Evolutionary conservation across 1,140 invertebrate genomes (phyloP), one percentile per base, ranked within the genome.

Genomic region (Muscidifurax raptorellus): DNA sequence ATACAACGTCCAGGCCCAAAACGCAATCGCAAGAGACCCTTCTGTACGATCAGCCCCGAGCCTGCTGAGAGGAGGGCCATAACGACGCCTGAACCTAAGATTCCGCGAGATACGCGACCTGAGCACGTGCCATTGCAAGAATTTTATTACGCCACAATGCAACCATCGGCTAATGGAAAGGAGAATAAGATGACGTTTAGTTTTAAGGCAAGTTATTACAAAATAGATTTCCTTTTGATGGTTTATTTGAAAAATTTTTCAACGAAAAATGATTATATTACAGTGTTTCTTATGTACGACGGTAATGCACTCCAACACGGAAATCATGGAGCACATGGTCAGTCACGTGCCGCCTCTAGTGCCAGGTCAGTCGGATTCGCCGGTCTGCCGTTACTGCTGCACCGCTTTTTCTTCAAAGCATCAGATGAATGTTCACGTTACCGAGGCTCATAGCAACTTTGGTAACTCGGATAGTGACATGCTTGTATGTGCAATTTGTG

Each of bases 291-390:
- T 89, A 86, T 94, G 85, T 94, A 95, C 89, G 89, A 92, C 84
- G 94, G 95, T 78, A 95, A 96, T 93, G 90, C 89, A 87, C 36
- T 91, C 89, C 9, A 93, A 93, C 76, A 94, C 94, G 1, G 93
- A 95, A 71, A 93, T 97, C 2, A 95, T 96, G 94, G 93, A 94
- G 12, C 96, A 97, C 90, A 90, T 97, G 83, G 95, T 95, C 72
- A 92, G 90, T 9, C 96, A 97, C 89, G 95, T 95, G 74, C 92
- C 92, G 7, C 89, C 91, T 1, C 88, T 90, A 85, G 90, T 92
- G 30, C 91, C 92, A 0, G 91, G 89, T 47, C 91, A 92, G 86
- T 87, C 87, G 0, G 90, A 93, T 25, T 88, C 89, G 18, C 88
- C 89, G 0, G 91, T 92, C 10, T 93, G 92, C 44, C 90, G 90